A percentile compares a stretch with the other conserved stretches of the same genome.
phyloP scores from a whole-genome alignment of 2,888 invertebrate species.

The Oxyscelio sp. region DNA sequence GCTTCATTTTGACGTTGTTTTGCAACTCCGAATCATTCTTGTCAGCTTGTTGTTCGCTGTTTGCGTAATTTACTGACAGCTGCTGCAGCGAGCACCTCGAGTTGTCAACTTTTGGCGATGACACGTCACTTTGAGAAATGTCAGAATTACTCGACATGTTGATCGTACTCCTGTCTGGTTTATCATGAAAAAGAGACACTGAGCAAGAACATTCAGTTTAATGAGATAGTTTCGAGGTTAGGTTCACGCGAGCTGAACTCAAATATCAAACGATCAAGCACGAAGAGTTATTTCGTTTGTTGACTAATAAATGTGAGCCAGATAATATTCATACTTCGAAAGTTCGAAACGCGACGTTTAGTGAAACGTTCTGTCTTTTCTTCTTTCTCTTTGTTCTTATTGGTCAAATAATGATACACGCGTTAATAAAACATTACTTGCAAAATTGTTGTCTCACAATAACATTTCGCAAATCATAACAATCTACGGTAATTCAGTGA shows the following conservation, averaged over 20 bases:
- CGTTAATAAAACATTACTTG: too few species aligned
- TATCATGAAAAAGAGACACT: constrained; percentile 9
- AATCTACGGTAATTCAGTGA: too few species aligned
- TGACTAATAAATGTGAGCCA: too few species aligned
- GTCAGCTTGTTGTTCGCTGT: constrained; percentile 16
- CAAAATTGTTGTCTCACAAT: too few species aligned
- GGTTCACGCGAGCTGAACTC: constrained; percentile 14
- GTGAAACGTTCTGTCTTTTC: too few species aligned
- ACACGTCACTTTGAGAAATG: constrained; percentile 38
- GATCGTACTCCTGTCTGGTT: background rate
- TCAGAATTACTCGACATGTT: constrained; percentile 25
- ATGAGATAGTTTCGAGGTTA: constrained; percentile 22
- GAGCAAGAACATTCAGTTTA: constrained; percentile 10
- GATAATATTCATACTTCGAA: too few species aligned
- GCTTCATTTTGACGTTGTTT: constrained; percentile 86
- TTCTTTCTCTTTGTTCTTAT: too few species aligned
- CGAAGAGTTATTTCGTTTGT: too few species aligned
- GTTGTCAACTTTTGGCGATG: constrained; percentile 28
- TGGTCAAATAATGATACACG: too few species aligned
- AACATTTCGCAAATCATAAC: too few species aligned
- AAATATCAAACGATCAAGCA: too few species aligned
- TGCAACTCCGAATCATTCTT: background rate
- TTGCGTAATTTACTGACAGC: constrained; percentile 8
- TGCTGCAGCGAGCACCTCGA: constrained; percentile 4
- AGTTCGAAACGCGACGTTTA: too few species aligned